Base-by-base conservation (phyloP, 2,113 vertebrate species). In the Argyrosomus japonicus region DNA sequence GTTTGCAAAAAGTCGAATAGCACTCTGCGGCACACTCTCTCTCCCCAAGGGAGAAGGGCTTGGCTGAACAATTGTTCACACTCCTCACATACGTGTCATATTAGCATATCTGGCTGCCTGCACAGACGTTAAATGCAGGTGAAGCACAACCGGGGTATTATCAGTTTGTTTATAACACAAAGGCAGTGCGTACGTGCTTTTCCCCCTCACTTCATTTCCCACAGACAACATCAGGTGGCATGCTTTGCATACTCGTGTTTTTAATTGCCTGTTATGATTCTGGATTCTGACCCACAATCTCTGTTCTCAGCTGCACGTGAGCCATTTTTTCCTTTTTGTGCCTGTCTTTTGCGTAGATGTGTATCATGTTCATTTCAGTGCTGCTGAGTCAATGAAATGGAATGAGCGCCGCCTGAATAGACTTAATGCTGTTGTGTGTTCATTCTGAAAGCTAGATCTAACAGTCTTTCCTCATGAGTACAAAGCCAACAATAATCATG, bases 81-180 rank as follows among this genome's bases (percentile, higher is more conserved):
- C 85, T 75, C 63, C 83, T 83, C 87, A 88, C 85, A 90, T 69
- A 85, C 77, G 25, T 82, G 56, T 85, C 75, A 70, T 82, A 91
- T 93, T 93, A 91, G 87, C 92, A 92, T 93, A 92, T 89, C 91
- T 91, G 87, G 82, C 91, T 89, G 81, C 87, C 70, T 88, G 88
- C 81, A 73, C 84, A 78, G 91, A 88, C 90, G 85, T 80, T 89
- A 88, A 89, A 88, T 83, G 87, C 89, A 90, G 89, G 91, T 93
- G 92, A 92, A 84, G 88, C 88, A 82, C 77, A 82, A 32, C 77
- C 82, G 15, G 69, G 87, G 81, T 88, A 87, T 88, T 83, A 91
- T 90, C 90, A 78, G 87, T 91, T 87, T 94, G 91, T 91, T 92
- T 84, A 72, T 32, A 82, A 86, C 86, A 92, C 87, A 90, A 87